Evolutionary conservation across 2,888 invertebrate genomes (phyloP).

Genomic region (Sepioteuthis lessoniana): DNA sequence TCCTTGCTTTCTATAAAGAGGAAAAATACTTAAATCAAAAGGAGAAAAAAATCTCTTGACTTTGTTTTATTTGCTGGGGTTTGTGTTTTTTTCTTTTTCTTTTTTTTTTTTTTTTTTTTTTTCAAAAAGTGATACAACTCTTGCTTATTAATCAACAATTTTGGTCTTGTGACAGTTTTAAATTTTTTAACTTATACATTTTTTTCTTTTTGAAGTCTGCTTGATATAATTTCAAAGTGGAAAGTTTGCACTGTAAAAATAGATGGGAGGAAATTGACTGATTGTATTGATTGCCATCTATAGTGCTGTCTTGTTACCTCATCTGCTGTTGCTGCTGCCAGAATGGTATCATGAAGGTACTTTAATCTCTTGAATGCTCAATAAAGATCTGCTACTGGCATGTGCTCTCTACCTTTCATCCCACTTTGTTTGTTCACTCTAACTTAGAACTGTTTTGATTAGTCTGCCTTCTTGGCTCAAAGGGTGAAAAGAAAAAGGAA

Average conservation of each 20-base stretch:
- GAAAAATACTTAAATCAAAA: background rate
- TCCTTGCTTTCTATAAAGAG: constrained; percentile 23
- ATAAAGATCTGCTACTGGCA: constrained; percentile 42
- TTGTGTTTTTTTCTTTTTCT: too few species aligned
- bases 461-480: constrained; percentile 40
- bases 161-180: constrained; percentile 33
- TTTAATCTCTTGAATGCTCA: constrained; percentile 37
- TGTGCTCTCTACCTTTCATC: constrained; percentile 8
- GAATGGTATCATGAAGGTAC: constrained; percentile 41
- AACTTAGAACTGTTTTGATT: background rate
- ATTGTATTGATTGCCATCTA: constrained; percentile 23
- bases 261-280: background rate
- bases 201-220: background rate
- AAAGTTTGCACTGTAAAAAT: constrained; percentile 8
- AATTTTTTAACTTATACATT: background rate
- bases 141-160: constrained; percentile 20
- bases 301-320: constrained; percentile 25
- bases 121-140: background rate
- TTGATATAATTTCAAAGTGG: constrained; percentile 33
- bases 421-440: constrained; percentile 38
- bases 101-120: too few species aligned
- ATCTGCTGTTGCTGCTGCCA: constrained; percentile 47
- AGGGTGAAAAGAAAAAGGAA: background rate
- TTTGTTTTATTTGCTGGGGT: background rate
- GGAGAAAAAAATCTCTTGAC: background rate